Base-by-base conservation (phyloP, 2,888 invertebrate genomes). In the Thereva nobilitata region DNA sequence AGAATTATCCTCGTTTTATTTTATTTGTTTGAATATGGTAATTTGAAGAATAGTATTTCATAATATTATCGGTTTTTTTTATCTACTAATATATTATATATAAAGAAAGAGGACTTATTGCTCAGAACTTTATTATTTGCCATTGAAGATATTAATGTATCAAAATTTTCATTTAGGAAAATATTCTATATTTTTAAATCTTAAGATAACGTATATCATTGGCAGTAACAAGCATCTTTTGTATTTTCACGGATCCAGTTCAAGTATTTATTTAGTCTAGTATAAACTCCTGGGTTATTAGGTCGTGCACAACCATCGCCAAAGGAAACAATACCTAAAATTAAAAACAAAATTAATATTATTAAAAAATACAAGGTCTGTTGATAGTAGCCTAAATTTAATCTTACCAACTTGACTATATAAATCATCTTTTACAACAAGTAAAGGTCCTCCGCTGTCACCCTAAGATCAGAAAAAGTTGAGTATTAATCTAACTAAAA, bases 201-300 rank as follows among this genome's bases (percentile, higher is more conserved):
- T 23, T 23, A 23, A 2, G 23, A 23, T 23, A 23, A 23, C 9
- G n/a, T n/a, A n/a, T n/a, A n/a, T 41, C 35, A 41, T 61, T 68
- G 76, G 78, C 88, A 89, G 74, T 84, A 85, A 76, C 88, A 89
- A 9, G 85, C 85, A 70, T 87, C 87, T 52, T 75, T 76, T 2
- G 87, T 88, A 76, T 87, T 86, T 63, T 81, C 82, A 70, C 81
- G 80, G 35, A 88, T 83, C 88, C 89, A 89, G 4, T 84, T 68
- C 47, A 53, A 45, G 54, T 86, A 91, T 67, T 90, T 83, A 77
- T 90, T 90, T 44, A 90, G 89, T 64, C 90, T 80, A 0, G 87
- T 83, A 77, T 91, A 91, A 6, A 91, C 90, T 3, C 91, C 91
- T 0, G 90, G 91, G 72, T 84, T 86, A 73, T 87, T 86, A 0